phyloP scores from a whole-genome alignment of 2,113 vertebrate genomes.

The Mus musculus region GRCm39 chr9:100903001-100903500 shows the following conservation, averaged over 20 bases:
- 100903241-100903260: not conserved
- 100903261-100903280: not conserved
- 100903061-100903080: too few relatives aligned
- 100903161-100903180: not conserved
- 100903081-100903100: too few relatives aligned
- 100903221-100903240: not conserved
- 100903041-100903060: too few relatives aligned
- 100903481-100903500: not conserved
- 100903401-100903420: not conserved
- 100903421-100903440: too few relatives aligned
- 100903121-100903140: too few relatives aligned
- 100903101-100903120: too few relatives aligned
- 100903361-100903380: not conserved
- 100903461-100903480: not conserved
- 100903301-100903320: not conserved
- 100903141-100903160: not conserved
- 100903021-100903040: too few relatives aligned
- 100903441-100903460: not conserved
- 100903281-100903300: not conserved
- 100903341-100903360: too few relatives aligned
- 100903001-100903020: too few relatives aligned
- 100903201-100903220: not conserved
- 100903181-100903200: not conserved
- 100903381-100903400: too few relatives aligned
- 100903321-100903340: fast-evolving